Percentiles rank a stretch among this genome's conserved stretches.
These are phyloP conservation scores for Chydorus sphaericus DNA, from an alignment of 2,888 invertebrate genomes.

Conservation along the genomic window DNA sequence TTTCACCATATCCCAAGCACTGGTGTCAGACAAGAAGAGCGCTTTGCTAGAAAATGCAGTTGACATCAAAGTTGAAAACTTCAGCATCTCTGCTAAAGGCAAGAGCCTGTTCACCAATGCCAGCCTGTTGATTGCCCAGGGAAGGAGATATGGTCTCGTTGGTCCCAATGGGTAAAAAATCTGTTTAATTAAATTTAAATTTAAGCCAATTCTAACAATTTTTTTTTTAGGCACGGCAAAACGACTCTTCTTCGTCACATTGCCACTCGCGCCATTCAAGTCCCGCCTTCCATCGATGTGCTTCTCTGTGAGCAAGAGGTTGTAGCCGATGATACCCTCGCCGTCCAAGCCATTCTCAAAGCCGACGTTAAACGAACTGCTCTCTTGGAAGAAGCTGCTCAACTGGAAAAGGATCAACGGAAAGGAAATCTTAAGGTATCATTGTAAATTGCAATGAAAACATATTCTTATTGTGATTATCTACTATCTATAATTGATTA, in stretches of 20 bases:
- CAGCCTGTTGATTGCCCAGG: constrained; percentile 77
- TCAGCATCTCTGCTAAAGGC: constrained; percentile 93
- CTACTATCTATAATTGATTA: background rate
- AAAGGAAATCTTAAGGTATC: constrained; percentile 50
- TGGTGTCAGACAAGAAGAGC: constrained; percentile 47
- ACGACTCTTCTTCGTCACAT: constrained; percentile 90
- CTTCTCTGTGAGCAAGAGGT: constrained; percentile 97
- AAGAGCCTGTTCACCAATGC: constrained; percentile 96
- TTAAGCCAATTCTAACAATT: background rate
- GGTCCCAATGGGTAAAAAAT: constrained; percentile 82
- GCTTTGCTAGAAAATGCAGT: constrained; percentile 79
- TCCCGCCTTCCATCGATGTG: constrained; percentile 92
- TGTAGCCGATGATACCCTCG: constrained; percentile 80
- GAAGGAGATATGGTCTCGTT: constrained; percentile 89
- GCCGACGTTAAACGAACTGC: constrained; percentile 79
- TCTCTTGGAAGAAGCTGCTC: constrained; percentile 65
- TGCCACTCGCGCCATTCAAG: constrained; percentile 72
- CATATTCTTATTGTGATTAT: too few species aligned
- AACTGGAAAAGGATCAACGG: constrained; percentile 53
- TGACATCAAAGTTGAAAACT: constrained; percentile 96
- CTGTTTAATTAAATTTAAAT: background rate
- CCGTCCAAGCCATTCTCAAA: constrained; percentile 82
- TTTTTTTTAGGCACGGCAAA: constrained; percentile 69
- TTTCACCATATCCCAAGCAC: constrained; percentile 82
- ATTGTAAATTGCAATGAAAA: too few species aligned